Percentiles rank a stretch among this genome's conserved stretches.
Conservation (phyloP, 92 coral and sea anemone species). For the Bergia sp. region DNA sequence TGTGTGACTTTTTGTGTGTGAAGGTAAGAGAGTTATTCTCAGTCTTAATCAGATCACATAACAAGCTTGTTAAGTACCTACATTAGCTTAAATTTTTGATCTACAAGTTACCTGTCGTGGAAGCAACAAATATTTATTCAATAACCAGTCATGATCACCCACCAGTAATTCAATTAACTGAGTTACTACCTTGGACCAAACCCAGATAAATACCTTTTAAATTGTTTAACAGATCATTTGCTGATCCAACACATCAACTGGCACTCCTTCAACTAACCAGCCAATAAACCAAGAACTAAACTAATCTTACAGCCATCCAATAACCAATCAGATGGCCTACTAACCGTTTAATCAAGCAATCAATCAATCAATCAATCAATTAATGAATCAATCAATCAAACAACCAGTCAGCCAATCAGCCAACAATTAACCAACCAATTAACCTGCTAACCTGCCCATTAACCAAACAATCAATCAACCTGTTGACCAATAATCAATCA, state of each 20-base stretch:
- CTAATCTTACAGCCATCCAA: background rate
- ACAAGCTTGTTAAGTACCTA: background rate
- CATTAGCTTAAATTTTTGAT: background rate
- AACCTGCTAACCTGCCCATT: background rate
- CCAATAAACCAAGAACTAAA: background rate
- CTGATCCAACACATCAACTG: background rate
- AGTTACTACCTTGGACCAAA: background rate
- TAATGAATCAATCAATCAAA: background rate
- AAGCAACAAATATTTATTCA: background rate
- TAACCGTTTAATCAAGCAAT: no score
- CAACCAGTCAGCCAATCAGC: background rate
- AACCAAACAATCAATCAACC: background rate
- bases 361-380: background rate
- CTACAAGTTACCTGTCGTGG: no score
- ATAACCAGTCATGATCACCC: background rate
- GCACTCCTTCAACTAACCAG: background rate
- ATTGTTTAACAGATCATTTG: no score
- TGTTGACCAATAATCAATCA: background rate
- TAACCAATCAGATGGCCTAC: background rate
- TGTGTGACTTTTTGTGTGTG: slow-evolving; percentile 14
- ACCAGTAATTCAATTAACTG: background rate
- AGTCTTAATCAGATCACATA: background rate
- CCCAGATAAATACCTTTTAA: no score
- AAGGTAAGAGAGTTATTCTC: background rate
- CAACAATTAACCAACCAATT: background rate